phyloP scores from a whole-genome alignment of 2,113 vertebrate genomes.

The Chrysochloris asiatica region DNA sequence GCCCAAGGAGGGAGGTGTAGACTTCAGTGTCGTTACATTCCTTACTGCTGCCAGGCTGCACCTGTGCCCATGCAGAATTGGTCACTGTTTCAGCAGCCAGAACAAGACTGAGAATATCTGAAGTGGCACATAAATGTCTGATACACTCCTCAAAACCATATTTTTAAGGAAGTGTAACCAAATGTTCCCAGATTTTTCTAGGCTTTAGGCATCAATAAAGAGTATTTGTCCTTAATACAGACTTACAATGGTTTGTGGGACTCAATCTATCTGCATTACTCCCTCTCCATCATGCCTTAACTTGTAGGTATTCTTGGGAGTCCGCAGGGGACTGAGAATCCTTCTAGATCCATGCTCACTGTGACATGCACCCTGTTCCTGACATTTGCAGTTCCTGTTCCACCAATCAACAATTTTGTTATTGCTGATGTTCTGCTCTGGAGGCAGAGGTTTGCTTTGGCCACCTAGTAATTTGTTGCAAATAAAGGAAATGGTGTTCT shows the following conservation, averaged over 20 bases:
- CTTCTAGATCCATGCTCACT: not conserved
- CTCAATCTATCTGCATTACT: not conserved
- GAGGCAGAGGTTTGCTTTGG: not conserved
- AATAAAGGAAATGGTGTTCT: not conserved
- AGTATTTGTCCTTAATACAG: not conserved
- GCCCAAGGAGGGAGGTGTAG: not conserved
- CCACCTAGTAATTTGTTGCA: not conserved
- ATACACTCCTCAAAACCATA: not conserved
- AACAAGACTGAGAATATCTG: not conserved
- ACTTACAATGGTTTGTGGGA: not conserved
- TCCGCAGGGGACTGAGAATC: not conserved
- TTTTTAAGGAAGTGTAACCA: slow-evolving; percentile 31
- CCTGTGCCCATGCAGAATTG: not conserved
- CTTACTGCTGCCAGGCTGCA: not conserved
- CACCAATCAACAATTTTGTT: not conserved
- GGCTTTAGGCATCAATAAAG: not conserved
- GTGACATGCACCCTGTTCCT: not conserved
- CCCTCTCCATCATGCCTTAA: not conserved
- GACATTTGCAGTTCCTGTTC: too few relatives aligned
- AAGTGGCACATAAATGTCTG: not conserved
- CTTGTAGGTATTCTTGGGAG: not conserved
- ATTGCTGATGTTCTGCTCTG: not conserved
- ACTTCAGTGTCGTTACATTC: not conserved
- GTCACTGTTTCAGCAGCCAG: not conserved
- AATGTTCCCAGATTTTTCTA: not conserved